Base-by-base conservation (phyloP, 2,888 invertebrate species). In the Idaea aversata region DNA sequence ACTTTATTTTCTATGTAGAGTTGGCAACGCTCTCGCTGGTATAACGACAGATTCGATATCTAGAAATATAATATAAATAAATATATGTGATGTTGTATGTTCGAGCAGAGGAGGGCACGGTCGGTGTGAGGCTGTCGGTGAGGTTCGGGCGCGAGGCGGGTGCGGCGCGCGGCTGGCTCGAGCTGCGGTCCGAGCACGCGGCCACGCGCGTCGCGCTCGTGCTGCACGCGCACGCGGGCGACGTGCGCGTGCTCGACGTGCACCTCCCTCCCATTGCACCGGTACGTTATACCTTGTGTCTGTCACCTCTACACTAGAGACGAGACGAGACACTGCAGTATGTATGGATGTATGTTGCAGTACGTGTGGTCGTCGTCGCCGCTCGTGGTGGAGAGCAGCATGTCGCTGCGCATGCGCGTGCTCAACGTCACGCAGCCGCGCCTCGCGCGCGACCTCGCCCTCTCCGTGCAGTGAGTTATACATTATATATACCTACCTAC, bases 321-420 rank as follows among this genome's bases (percentile, higher is more conserved):
- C n/a, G 57, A 34, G 16, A 59, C 66, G 63, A 67, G 34, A 59
- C 65, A 62, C 58, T 57, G n/a, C n/a, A n/a, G n/a, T n/a, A n/a
- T n/a, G n/a, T n/a, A n/a, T 57, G 57, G 57, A 3, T 3, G 57
- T 57, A n/a, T 58, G 58, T 58, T 57, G 58, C 82, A 86, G 86
- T 87, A 83, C 80, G 82, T 81, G 72, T 70, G 77, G 73, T 71
- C 93, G 63, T 79, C 96, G 71, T 97, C 96, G 77, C 95, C 96
- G 75, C 91, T 99, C 68, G 95, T 95, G 81, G 94, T 98, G 70
- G 95, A 97, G 80, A 98, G 97, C 77, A 95, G 96, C 5, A 98
- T 98, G 91, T 91, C 95, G 73, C 95, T 96, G 77, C 94, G 95
- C 63, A 97, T 99, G 96, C 95, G 95, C 72, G 95, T 98, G 61